These are phyloP conservation scores for Xiphorhynchus erythropygius DNA, from an alignment of 2,797 vertebrate species.

Conservation along the genomic window DNA sequence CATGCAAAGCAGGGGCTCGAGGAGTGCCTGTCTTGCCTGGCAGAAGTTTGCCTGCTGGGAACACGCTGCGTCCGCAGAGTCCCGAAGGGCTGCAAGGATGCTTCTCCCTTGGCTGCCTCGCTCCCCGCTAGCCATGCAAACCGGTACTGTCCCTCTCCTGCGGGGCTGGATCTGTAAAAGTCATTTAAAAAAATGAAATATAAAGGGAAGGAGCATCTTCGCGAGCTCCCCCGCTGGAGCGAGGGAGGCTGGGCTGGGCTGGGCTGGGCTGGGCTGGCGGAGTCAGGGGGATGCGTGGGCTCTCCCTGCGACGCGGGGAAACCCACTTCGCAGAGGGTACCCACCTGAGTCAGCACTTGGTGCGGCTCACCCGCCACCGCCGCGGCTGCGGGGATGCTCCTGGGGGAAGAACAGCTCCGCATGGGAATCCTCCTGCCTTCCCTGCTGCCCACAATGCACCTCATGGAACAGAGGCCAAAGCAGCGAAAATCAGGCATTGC, in stretches of 20 bases:
- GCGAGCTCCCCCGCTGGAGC: not conserved
- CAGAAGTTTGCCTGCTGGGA: slow-evolving; percentile 13
- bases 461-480: fast-evolving
- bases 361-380: not conserved
- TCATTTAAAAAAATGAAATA: not conserved
- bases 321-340: not conserved
- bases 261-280: not conserved
- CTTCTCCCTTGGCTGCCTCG: not conserved
- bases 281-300: not conserved
- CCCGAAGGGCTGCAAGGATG: not conserved
- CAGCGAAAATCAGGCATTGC: not conserved
- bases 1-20: slow-evolving; percentile 3
- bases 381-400: not conserved
- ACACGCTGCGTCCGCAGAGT: not conserved
- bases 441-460: not conserved
- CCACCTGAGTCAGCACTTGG: not conserved
- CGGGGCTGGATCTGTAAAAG: not conserved
- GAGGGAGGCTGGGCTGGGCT: not conserved
- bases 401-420: not conserved
- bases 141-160: not conserved
- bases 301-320: not conserved
- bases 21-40: not conserved
- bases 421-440: not conserved
- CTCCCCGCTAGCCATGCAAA: not conserved
- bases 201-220: not conserved